Conservation (phyloP, 2,888 invertebrate genomes). For the Ochropleura plecta region DNA sequence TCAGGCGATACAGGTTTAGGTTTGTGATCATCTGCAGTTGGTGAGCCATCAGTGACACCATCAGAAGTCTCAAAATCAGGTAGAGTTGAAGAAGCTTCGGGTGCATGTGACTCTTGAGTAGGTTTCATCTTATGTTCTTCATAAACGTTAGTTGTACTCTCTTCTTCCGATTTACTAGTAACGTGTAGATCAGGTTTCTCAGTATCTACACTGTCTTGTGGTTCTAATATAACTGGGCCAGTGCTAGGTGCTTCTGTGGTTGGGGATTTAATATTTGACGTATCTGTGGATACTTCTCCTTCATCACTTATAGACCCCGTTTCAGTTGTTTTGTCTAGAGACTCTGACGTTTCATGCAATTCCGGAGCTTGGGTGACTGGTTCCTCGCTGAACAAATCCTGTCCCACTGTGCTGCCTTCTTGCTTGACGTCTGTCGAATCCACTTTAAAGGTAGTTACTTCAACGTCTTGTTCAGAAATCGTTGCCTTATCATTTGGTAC, state of each 20-base stretch:
- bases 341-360: conserved; percentile 36
- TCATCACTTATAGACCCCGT: conserved; percentile 48
- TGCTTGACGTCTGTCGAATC: conserved; percentile 20
- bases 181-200: conserved; percentile 32
- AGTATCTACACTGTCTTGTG: conserved; percentile 43
- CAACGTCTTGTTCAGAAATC: conserved; percentile 17
- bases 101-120: conserved; percentile 46
- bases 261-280: conserved; percentile 49
- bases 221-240: conserved; percentile 26
- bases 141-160: conserved; percentile 44
- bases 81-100: conserved; percentile 40
- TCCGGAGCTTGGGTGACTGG: conserved; percentile 41
- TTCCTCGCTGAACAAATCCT: conserved; percentile 20
- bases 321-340: conserved; percentile 42
- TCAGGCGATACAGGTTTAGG: conserved; percentile 20
- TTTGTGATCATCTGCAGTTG: conserved; percentile 27
- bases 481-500: conserved; percentile 27
- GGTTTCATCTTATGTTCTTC: conserved; percentile 43
- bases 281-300: conserved; percentile 53
- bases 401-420: conserved; percentile 21
- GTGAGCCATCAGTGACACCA: conserved; percentile 19
- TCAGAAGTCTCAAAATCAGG: conserved; percentile 26
- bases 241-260: conserved; percentile 42
- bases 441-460: conserved; percentile 28
- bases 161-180: conserved; percentile 31